Evolutionary conservation across 2,113 vertebrate species (phyloP).

Genomic region (Anthoscopus minutus): DNA sequence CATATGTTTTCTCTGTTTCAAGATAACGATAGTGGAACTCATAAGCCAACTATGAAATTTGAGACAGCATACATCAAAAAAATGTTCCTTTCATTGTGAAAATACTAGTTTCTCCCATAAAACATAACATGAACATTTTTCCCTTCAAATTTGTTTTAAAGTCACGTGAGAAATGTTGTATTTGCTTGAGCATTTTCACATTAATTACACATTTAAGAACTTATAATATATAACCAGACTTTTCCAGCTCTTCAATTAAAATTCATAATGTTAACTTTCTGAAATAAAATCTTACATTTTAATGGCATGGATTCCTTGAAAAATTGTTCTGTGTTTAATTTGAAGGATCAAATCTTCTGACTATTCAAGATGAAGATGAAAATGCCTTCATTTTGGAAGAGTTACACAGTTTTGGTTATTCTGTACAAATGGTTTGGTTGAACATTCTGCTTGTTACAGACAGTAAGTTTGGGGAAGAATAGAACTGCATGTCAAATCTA

Average conservation of each 20-base stretch:
- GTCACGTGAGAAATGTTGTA: neutral
- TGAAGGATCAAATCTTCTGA: slow-evolving; percentile 81
- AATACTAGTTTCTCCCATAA: neutral
- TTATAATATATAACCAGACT: neutral
- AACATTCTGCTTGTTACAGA: slow-evolving; percentile 75
- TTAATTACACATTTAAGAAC: neutral
- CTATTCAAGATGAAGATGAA: slow-evolving; percentile 83
- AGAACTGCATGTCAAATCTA: neutral
- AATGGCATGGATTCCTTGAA: neutral
- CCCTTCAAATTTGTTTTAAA: neutral
- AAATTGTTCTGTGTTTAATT: slow-evolving; percentile 13
- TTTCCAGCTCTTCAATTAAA: neutral
- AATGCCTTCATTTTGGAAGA: slow-evolving; percentile 85
- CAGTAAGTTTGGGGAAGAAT: slow-evolving; percentile 73
- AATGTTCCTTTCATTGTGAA: neutral
- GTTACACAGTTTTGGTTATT: slow-evolving; percentile 72
- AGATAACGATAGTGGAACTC: neutral
- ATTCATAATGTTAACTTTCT: neutral
- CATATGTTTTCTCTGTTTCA: neutral
- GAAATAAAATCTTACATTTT: neutral
- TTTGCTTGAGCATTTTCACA: neutral
- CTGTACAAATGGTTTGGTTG: slow-evolving; percentile 83
- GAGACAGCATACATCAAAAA: neutral
- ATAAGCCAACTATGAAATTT: neutral
- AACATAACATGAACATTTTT: neutral